Evolutionary conservation across 2,888 invertebrate species (phyloP), one percentile per base, ranked within the genome.

Genomic region (Nomada lathburiana): DNA sequence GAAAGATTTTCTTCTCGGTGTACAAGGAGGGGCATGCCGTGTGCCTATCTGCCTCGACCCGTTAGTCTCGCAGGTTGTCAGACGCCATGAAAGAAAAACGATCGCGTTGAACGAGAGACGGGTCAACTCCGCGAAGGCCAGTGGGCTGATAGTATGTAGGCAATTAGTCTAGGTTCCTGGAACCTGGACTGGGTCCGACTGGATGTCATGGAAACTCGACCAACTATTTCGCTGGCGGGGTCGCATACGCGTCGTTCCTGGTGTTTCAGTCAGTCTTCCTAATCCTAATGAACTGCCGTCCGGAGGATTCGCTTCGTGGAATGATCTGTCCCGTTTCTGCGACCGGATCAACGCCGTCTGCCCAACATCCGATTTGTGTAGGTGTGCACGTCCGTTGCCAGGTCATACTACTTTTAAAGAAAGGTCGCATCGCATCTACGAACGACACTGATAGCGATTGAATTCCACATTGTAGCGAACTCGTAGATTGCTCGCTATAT

Each of bases 161-260:
- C 90, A 91, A 91, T 92, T 91, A 90, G 91, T 91, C 89, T 89
- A 86, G 89, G 80, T 87, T 85, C 86, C 63, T 64, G 69, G 80
- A 80, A 83, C 55, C 62, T 62, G 72, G 69, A 68, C 71, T 26
- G 53, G 60, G 26, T 52, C 73, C 75, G 73, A 52, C 70, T 80
- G 78, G 67, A 68, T 62, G 76, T 18, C 63, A 60, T 76, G 82
- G 79, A 70, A 83, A 80, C 47, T 88, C 75, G 79, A 83, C 85
- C 83, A 82, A 78, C 69, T 65, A 69, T 50, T 71, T 72, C 63
- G 67, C n/a, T 47, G 59, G 42, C 44, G 59, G 52, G 5, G 5
- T 59, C 73, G 72, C 70, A 64, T 86, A 69, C 57, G 20, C 63
- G 64, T 72, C 72, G 79, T 82, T 82, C 82, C 75, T 62, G 63